These are phyloP conservation scores for Rhagoletis pomonella DNA, from an alignment of 1,140 invertebrate genomes.

Conservation along the genomic window DNA sequence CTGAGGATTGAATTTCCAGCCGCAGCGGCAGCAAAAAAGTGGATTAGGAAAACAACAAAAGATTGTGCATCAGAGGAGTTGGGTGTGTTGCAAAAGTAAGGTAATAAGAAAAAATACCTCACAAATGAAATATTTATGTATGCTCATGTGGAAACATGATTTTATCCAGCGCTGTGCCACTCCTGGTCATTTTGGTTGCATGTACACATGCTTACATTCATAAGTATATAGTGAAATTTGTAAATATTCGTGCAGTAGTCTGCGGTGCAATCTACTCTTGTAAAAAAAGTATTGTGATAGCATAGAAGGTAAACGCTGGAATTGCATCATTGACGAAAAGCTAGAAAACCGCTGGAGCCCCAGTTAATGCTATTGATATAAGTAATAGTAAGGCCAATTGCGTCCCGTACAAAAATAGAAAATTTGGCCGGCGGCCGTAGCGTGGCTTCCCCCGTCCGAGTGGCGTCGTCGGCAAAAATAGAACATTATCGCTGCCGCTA, in stretches of 20 bases:
- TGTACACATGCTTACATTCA: background rate
- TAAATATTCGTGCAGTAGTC: background rate
- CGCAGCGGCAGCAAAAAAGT: slow-evolving; percentile 36
- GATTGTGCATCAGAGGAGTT: slow-evolving; percentile 39
- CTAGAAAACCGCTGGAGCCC: background rate
- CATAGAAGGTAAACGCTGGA: background rate
- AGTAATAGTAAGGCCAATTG: slow-evolving; percentile 16
- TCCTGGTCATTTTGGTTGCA: background rate
- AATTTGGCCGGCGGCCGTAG: slow-evolving; percentile 7
- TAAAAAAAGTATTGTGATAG: background rate
- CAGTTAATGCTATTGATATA: background rate
- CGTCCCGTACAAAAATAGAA: slow-evolving; percentile 30
- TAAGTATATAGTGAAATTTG: slow-evolving; percentile 21
- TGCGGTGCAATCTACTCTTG: background rate
- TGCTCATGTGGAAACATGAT: background rate
- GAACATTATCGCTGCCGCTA: background rate
- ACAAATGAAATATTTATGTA: slow-evolving; percentile 25
- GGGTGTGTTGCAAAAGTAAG: slow-evolving; percentile 38
- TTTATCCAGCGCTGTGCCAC: background rate
- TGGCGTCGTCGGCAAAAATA: slow-evolving; percentile 6
- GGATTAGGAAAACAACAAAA: slow-evolving; percentile 51
- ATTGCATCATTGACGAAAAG: background rate
- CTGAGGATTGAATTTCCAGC: background rate
- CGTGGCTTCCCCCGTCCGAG: background rate
- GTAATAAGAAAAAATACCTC: slow-evolving; percentile 11